Conservation (phyloP, 1,140 invertebrate species). For the Drosophila kohkoa region DNA sequence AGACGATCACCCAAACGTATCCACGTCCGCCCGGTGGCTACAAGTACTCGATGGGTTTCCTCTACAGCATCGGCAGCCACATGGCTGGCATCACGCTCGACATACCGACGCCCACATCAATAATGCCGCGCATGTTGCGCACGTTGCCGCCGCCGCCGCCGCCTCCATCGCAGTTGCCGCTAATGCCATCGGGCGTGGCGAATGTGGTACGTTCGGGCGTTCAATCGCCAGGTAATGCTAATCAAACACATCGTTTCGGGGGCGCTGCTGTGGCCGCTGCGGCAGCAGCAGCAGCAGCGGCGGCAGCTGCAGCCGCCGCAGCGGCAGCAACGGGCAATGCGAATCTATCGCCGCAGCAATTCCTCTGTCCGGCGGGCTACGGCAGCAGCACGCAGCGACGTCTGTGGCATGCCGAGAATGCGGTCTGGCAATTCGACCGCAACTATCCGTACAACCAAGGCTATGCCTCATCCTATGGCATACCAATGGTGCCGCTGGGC, state of each 20-base stretch:
- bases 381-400: slow-evolving; percentile 58
- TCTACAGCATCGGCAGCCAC: slow-evolving; percentile 61
- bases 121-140: slow-evolving; percentile 59
- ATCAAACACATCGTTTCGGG: slow-evolving; percentile 36
- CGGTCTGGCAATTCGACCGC: slow-evolving; percentile 71
- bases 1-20: slow-evolving; percentile 41
- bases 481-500: slow-evolving; percentile 66
- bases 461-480: slow-evolving; percentile 60
- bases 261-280: slow-evolving; percentile 18
- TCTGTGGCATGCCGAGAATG: slow-evolving; percentile 67
- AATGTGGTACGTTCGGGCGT: slow-evolving; percentile 18
- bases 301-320: slow-evolving; percentile 21
- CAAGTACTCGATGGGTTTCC: slow-evolving; percentile 71
- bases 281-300: slow-evolving; percentile 16
- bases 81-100: slow-evolving; percentile 60
- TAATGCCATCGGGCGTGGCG: slow-evolving; percentile 23
- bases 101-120: slow-evolving; percentile 65
- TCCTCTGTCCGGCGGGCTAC: slow-evolving; percentile 41
- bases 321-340: slow-evolving; percentile 3
- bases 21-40: slow-evolving; percentile 71
- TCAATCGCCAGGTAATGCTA: slow-evolving; percentile 4
- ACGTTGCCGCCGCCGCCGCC: slow-evolving; percentile 41
- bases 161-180: slow-evolving; percentile 18
- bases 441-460: slow-evolving; percentile 73
- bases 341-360: slow-evolving; percentile 39